Conservation (phyloP, 2,797 vertebrate species). For the Molossus alvarezi region DNA sequence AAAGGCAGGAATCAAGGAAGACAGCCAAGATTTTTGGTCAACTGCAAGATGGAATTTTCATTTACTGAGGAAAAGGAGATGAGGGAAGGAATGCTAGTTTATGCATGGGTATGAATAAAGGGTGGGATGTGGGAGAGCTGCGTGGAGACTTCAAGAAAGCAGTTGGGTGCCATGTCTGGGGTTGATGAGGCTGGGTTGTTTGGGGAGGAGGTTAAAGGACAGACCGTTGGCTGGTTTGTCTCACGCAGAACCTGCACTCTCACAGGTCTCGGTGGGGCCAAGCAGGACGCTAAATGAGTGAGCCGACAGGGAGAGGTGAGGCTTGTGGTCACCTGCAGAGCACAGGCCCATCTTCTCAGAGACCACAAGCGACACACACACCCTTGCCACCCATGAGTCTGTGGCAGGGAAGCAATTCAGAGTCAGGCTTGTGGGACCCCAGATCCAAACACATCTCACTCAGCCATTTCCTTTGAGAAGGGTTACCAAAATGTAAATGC, state of each 20-base stretch:
- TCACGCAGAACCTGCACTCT: background rate
- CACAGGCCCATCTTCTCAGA: background rate
- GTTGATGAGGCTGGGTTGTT: background rate
- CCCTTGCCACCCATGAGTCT: rapidly evolving
- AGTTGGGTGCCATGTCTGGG: background rate
- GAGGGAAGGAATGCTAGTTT: background rate
- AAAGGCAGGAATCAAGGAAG: background rate
- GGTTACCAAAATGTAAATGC: background rate
- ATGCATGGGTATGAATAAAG: background rate
- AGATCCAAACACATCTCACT: background rate
- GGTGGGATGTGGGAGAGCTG: background rate
- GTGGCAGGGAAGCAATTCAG: background rate
- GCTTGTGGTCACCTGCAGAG: background rate
- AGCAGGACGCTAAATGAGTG: background rate
- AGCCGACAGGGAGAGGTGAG: background rate
- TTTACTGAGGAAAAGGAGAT: background rate
- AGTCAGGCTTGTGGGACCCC: background rate
- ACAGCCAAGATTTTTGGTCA: background rate
- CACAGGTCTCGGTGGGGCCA: background rate
- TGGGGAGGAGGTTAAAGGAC: rapidly evolving
- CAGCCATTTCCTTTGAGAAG: background rate
- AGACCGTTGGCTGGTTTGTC: background rate
- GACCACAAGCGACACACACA: rapidly evolving
- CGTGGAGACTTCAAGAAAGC: background rate
- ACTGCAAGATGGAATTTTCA: background rate